These are phyloP conservation scores for Petrosia ficiformis DNA, from an alignment of 37 sponge, comb jelly and placozoan genomes.

Conservation along the genomic window DNA sequence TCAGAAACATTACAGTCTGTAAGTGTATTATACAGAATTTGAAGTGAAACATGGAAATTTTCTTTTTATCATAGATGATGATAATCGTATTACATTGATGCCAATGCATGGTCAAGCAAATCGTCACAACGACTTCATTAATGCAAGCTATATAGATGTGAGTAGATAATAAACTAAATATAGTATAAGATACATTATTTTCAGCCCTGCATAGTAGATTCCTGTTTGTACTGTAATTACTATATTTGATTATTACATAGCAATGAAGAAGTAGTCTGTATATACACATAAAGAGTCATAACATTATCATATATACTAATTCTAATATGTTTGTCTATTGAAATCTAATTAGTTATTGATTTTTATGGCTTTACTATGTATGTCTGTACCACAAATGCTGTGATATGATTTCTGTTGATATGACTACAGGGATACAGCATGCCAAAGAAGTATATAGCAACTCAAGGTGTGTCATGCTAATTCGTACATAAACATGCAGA, in stretches of 20 bases:
- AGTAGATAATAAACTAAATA: not conserved
- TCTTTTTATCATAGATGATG: constrained; percentile 45
- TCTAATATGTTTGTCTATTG: constrained; percentile 4
- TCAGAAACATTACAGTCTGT: constrained; percentile 43
- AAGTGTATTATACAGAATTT: not conserved
- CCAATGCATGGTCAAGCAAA: constrained; percentile 10
- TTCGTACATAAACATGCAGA: too few relatives aligned
- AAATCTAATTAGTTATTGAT: too few relatives aligned
- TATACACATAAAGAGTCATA: too few relatives aligned
- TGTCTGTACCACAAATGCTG: too few relatives aligned
- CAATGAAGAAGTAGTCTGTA: too few relatives aligned
- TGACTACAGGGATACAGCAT: constrained; percentile 27
- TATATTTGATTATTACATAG: too few relatives aligned
- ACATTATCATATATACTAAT: not conserved
- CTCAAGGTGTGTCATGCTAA: constrained; percentile 50
- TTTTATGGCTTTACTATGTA: too few relatives aligned
- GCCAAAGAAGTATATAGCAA: constrained; percentile 47
- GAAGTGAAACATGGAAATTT: not conserved
- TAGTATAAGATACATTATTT: too few relatives aligned
- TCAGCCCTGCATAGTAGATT: too few relatives aligned
- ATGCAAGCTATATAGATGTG: constrained; percentile 59
- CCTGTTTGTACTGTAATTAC: too few relatives aligned
- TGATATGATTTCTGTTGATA: too few relatives aligned
- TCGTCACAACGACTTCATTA: constrained; percentile 40
- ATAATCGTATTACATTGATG: constrained; percentile 27